Conservation (phyloP, 2,888 invertebrate species). For the Cenopis cana region DNA sequence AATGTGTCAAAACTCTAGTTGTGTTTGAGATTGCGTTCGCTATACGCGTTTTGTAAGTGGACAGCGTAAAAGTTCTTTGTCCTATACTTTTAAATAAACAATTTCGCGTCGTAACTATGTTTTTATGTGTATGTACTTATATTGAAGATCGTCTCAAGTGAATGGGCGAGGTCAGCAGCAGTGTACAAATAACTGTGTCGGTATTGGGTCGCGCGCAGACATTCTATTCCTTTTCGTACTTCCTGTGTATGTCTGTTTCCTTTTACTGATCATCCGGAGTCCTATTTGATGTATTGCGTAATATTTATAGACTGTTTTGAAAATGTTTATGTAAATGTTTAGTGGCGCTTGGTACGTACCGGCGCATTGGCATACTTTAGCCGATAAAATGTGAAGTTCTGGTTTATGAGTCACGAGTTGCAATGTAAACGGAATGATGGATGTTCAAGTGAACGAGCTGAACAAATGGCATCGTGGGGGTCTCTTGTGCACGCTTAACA, state of each 20-base stretch:
- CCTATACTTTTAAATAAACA: conserved; percentile 58
- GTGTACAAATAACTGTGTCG: conserved; percentile 51
- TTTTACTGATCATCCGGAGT: conserved; percentile 7
- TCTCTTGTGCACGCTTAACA: conserved; percentile 77
- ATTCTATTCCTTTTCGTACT: conserved; percentile 59
- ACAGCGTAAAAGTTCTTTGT: conserved; percentile 63
- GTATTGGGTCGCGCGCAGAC: conserved; percentile 64
- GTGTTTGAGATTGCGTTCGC: conserved; percentile 65
- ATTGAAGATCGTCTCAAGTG: conserved; percentile 60
- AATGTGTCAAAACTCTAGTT: conserved; percentile 59
- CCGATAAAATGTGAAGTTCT: conserved; percentile 64
- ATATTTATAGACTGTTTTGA: conserved; percentile 12
- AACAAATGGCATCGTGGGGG: conserved; percentile 79
- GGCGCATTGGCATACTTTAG: conserved; percentile 67
- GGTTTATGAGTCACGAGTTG: conserved; percentile 73
- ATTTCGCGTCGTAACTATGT: conserved; percentile 47
- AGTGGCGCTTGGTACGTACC: conserved; percentile 50
- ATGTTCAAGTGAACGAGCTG: conserved; percentile 73
- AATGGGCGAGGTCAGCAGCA: conserved; percentile 71
- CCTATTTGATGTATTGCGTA: neutral
- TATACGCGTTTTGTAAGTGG: conserved; percentile 57
- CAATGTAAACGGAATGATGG: conserved; percentile 78
- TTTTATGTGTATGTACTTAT: conserved; percentile 50
- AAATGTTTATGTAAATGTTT: conserved; percentile 15
- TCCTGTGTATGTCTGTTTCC: conserved; percentile 9